These are phyloP conservation scores for Sakesphorus luctuosus DNA, from an alignment of 2,113 vertebrate genomes.

Conservation along the genomic window DNA sequence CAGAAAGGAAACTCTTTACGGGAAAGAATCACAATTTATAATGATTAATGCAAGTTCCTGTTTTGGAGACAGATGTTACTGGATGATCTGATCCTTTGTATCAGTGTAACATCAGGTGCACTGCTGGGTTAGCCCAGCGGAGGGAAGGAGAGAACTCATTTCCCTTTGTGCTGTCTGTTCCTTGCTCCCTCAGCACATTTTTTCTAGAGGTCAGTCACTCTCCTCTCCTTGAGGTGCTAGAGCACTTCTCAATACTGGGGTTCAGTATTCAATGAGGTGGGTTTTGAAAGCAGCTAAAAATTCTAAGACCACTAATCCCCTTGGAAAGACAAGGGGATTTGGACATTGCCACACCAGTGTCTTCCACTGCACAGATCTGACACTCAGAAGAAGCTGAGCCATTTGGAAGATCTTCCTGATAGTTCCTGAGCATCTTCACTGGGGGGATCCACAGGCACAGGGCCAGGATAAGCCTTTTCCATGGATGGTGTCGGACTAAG, in stretches of 20 bases:
- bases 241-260: background rate
- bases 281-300: background rate
- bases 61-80: background rate
- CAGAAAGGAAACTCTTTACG: background rate
- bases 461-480: background rate
- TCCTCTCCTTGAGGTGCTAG: background rate
- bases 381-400: background rate
- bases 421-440: background rate
- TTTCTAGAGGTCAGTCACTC: background rate
- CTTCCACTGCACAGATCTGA: background rate
- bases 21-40: background rate
- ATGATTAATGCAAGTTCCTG: background rate
- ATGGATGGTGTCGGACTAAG: no score
- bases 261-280: background rate
- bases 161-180: background rate
- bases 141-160: background rate
- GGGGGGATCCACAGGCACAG: no score
- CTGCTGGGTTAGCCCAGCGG: background rate
- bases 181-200: background rate
- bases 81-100: background rate
- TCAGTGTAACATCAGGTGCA: background rate
- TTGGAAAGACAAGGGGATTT: background rate
- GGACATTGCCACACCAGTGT: background rate
- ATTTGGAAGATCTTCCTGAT: background rate
- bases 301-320: background rate